A percentile compares a stretch with the other conserved stretches of the same genome.
phyloP scores from a whole-genome alignment of 1,140 invertebrate species.

The Nautilus pompilius region DNA sequence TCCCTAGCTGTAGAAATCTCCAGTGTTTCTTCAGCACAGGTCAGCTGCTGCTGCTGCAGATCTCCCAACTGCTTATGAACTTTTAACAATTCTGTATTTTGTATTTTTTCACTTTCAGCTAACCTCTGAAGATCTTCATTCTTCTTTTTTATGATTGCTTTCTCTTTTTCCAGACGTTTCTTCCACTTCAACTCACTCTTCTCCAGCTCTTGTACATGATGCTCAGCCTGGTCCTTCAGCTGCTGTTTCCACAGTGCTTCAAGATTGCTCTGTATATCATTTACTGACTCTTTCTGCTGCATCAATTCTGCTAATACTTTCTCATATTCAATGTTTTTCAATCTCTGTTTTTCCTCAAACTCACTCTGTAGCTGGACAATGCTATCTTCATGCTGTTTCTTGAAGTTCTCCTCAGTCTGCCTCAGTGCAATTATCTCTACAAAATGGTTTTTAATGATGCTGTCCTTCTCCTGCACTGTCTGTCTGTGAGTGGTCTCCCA shows the following conservation, averaged over 20 bases:
- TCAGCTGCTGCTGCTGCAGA: constrained; percentile 9
- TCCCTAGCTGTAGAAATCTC: too few species aligned
- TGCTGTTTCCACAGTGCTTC: constrained; percentile 32
- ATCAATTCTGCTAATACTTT: constrained; percentile 28
- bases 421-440: constrained; percentile 17
- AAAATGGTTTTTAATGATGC: too few species aligned
- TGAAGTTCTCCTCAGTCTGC: constrained; percentile 32
- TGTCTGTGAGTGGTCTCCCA: constrained; percentile 20
- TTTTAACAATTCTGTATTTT: constrained; percentile 29
- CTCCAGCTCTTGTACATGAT: constrained; percentile 19
- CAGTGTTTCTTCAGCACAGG: not conserved
- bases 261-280: constrained; percentile 27
- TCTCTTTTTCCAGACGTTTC: constrained; percentile 3
- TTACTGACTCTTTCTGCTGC: constrained; percentile 31
- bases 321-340: constrained; percentile 40
- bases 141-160: too few species aligned
- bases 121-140: too few species aligned
- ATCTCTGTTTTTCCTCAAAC: constrained; percentile 37
- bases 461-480: constrained; percentile 20
- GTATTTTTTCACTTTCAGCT: too few species aligned
- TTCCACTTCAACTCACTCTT: constrained; percentile 3
- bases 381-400: constrained; percentile 35
- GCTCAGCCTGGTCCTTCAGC: constrained; percentile 24
- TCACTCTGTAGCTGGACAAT: constrained; percentile 37
- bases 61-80: constrained; percentile 23